These are phyloP conservation scores for Stomorhina lunata DNA, from an alignment of 2,888 invertebrate species.

Conservation along the genomic window DNA sequence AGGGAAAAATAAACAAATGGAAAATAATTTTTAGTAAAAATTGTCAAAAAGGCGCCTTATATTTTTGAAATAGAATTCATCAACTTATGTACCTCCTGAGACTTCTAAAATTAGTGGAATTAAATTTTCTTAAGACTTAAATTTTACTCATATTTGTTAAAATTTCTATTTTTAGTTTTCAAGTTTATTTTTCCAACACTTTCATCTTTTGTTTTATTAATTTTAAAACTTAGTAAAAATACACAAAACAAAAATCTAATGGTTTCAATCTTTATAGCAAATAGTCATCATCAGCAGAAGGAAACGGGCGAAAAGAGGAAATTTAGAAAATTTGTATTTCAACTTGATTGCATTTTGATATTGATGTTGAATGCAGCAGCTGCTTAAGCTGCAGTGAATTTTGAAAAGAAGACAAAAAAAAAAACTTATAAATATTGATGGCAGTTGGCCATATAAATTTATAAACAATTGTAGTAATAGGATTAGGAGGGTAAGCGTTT, in stretches of 20 bases:
- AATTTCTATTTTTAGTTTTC: background rate
- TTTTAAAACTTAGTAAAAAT: background rate
- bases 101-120: no score
- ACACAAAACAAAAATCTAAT: background rate
- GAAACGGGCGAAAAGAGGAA: background rate
- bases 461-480: constrained; percentile 18
- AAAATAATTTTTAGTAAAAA: no score
- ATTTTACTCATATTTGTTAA: background rate
- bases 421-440: constrained; percentile 51
- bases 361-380: background rate
- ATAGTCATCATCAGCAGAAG: background rate
- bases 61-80: no score
- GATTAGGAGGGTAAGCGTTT: constrained; percentile 1
- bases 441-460: constrained; percentile 58
- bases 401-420: background rate
- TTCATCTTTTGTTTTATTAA: background rate
- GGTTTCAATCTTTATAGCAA: background rate
- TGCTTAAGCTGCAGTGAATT: background rate
- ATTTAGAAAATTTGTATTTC: constrained; percentile 31
- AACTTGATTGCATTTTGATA: constrained; percentile 55
- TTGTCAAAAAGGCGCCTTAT: no score
- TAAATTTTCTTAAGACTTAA: no score
- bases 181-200: constrained; percentile 12
- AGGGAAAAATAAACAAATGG: no score
- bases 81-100: no score